phyloP scores from a whole-genome alignment of 2,113 vertebrate species.

The Zootoca vivipara region DNA sequence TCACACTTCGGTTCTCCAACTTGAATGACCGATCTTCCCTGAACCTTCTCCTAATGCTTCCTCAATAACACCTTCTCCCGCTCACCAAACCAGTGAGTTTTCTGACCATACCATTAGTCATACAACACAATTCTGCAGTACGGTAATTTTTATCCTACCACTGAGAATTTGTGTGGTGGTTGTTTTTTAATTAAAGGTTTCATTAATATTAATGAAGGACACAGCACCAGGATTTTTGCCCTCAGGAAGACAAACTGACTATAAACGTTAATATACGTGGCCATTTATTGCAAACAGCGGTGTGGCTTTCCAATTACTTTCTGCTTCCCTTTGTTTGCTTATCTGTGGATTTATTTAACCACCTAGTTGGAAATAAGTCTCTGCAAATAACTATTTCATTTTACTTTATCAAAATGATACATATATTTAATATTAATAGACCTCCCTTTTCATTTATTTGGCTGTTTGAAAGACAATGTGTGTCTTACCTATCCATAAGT shows the following conservation, averaged over 20 bases:
- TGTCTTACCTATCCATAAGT: background rate
- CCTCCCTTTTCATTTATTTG: background rate
- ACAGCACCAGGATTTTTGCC: slow-evolving; percentile 26
- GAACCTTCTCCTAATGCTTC: background rate
- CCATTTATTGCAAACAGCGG: slow-evolving; percentile 51
- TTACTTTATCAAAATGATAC: slow-evolving; percentile 31
- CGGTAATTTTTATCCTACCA: background rate
- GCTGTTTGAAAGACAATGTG: slow-evolving; percentile 11
- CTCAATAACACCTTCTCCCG: no score
- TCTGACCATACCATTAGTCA: background rate
- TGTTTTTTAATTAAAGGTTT: slow-evolving; percentile 17
- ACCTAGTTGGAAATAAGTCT: slow-evolving; percentile 38
- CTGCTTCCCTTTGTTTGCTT: slow-evolving; percentile 55
- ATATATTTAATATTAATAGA: slow-evolving; percentile 43
- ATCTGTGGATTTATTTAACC: slow-evolving; percentile 48
- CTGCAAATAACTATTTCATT: slow-evolving; percentile 62
- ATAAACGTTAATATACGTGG: slow-evolving; percentile 40
- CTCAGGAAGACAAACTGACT: slow-evolving; percentile 34
- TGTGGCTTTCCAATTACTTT: slow-evolving; percentile 52
- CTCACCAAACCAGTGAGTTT: background rate
- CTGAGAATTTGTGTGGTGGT: background rate
- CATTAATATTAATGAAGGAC: slow-evolving; percentile 47
- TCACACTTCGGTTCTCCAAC: background rate
- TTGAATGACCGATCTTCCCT: background rate
- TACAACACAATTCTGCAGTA: slow-evolving; percentile 30